A percentile compares a stretch with the other conserved stretches of the same genome.
phyloP scores from a whole-genome alignment of 2,888 invertebrate genomes.

The Xestia ashworthii region DNA sequence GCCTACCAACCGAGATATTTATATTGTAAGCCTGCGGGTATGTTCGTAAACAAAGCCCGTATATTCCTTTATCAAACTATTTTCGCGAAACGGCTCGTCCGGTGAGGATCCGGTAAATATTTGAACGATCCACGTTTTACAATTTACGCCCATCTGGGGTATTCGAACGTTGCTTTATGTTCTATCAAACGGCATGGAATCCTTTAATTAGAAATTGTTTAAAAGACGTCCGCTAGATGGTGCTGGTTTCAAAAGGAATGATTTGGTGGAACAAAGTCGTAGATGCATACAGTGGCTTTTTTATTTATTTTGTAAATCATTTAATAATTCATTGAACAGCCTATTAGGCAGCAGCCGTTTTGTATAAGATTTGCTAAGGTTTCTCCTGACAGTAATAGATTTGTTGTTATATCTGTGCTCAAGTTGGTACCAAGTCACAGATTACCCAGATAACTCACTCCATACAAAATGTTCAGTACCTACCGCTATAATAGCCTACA shows the following conservation, averaged over 20 bases:
- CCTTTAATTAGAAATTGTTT: conserved; percentile 75
- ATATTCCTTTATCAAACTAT: conserved; percentile 63
- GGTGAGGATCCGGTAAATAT: conserved; percentile 82
- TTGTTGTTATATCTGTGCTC: no score
- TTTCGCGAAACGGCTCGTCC: conserved; percentile 72
- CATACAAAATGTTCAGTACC: no score
- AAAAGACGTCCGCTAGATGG: conserved; percentile 27
- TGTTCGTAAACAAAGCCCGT: conserved; percentile 52
- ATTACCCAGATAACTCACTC: no score
- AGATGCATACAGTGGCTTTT: no score
- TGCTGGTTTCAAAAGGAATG: background rate
- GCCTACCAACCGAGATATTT: background rate
- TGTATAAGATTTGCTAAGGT: no score
- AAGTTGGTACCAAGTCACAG: no score
- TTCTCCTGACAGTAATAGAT: no score
- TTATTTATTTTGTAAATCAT: no score
- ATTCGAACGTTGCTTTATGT: conserved; percentile 73
- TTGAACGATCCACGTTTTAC: conserved; percentile 84
- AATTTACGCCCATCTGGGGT: conserved; percentile 81
- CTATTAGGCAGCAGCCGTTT: no score
- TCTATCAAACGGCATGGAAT: conserved; percentile 78
- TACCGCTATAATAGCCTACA: no score
- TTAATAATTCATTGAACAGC: no score
- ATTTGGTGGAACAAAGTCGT: background rate
- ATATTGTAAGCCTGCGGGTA: conserved; percentile 25